Conservation (phyloP, 2,113 vertebrate species). For the Corythornis vintsioides region DNA sequence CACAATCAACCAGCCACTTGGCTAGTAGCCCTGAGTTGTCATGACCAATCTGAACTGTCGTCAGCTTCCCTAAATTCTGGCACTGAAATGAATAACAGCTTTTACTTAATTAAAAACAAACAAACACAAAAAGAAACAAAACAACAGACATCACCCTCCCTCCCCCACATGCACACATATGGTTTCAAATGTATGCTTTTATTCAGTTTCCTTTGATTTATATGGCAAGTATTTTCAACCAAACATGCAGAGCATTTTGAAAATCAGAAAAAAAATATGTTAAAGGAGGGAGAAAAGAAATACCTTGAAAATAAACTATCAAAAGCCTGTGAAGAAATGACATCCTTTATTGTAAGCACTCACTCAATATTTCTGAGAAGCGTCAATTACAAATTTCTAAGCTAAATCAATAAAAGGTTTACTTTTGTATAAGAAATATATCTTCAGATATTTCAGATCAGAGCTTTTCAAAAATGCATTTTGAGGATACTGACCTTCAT, state of each 20-base stretch:
- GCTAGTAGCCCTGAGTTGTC: conserved; percentile 96
- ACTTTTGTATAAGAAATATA: neutral
- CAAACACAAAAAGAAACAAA: neutral
- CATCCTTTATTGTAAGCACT: neutral
- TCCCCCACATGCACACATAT: neutral
- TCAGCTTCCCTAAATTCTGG: conserved; percentile 96
- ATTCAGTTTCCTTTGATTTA: neutral
- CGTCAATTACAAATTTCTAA: neutral
- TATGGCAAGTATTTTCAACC: neutral
- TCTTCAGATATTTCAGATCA: neutral
- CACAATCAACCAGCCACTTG: conserved; percentile 98
- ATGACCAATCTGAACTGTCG: conserved; percentile 94
- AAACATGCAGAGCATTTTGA: neutral
- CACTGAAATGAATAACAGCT: conserved; percentile 82
- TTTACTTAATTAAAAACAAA: conserved; percentile 30
- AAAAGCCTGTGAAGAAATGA: neutral
- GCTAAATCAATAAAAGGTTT: neutral
- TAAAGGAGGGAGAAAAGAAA: neutral
- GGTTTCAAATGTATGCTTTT: neutral
- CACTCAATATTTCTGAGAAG: neutral
- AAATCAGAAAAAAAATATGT: neutral
- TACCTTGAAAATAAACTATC: neutral
- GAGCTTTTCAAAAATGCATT: neutral
- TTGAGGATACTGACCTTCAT: neutral
- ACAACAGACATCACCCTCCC: neutral